These are phyloP conservation scores for Ylistrum balloti DNA, from an alignment of 1,140 invertebrate genomes.

Conservation along the genomic window DNA sequence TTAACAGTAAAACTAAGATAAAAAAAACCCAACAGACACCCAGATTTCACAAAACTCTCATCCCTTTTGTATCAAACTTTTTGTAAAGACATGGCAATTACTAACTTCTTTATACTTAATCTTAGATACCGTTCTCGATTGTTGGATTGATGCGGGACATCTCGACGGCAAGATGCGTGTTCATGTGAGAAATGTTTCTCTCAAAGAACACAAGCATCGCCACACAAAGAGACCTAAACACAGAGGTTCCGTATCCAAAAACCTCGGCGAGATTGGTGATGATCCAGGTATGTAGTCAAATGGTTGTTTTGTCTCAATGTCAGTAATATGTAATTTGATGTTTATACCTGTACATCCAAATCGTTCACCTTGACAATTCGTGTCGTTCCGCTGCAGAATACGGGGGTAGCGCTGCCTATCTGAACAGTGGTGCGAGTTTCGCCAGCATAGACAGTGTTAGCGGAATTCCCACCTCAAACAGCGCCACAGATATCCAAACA, in stretches of 20 bases:
- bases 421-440: slow-evolving; percentile 48
- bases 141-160: slow-evolving; percentile 66
- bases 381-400: not conserved
- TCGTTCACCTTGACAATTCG: not conserved
- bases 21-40: too few species aligned
- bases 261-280: slow-evolving; percentile 52
- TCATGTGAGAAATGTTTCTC: slow-evolving; percentile 68
- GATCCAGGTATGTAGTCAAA: slow-evolving; percentile 48
- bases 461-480: slow-evolving; percentile 43
- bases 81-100: too few species aligned
- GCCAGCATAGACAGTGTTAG: slow-evolving; percentile 53
- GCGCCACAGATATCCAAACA: slow-evolving; percentile 47
- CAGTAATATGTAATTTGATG: not conserved
- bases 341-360: not conserved
- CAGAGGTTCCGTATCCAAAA: not conserved
- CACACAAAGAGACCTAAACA: slow-evolving; percentile 66
- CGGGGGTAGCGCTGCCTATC: not conserved
- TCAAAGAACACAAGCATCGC: slow-evolving; percentile 72
- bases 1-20: too few species aligned
- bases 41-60: too few species aligned
- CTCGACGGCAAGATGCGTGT: slow-evolving; percentile 68
- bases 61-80: too few species aligned
- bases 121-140: slow-evolving; percentile 75
- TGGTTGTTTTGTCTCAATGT: too few species aligned
- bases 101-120: too few species aligned